Evolutionary conservation across 2,888 invertebrate genomes (phyloP).

Genomic region (Gasteruption jaculator): DNA sequence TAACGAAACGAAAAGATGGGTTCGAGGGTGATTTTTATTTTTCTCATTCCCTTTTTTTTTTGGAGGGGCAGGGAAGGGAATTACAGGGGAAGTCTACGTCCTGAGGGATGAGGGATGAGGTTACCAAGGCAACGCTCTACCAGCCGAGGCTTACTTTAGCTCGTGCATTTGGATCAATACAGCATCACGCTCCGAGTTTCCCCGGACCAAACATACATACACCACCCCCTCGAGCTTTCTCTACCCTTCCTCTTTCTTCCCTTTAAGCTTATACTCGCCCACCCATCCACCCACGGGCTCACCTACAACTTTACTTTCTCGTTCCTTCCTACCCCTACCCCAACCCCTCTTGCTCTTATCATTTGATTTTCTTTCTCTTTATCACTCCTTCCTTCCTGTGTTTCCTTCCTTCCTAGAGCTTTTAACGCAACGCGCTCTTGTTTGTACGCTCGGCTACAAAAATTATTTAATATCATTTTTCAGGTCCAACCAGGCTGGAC

Average conservation of each 20-base stretch:
- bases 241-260: conserved; percentile 2
- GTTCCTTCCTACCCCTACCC: background rate
- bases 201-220: conserved; percentile 49
- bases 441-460: too few relatives aligned
- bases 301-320: too few relatives aligned
- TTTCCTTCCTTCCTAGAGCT: too few relatives aligned
- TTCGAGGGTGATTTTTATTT: conserved; percentile 17
- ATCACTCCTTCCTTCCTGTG: conserved; percentile 3
- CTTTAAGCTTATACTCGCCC: conserved; percentile 21
- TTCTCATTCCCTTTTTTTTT: background rate
- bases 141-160: conserved; percentile 46
- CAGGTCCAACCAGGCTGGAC: too few relatives aligned
- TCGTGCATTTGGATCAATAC: conserved; percentile 47
- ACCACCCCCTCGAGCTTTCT: conserved; percentile 20
- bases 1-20: conserved; percentile 19
- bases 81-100: too few relatives aligned
- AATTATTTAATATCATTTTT: too few relatives aligned
- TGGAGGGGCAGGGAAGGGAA: background rate
- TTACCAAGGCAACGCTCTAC: conserved; percentile 48
- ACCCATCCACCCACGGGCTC: conserved; percentile 13
- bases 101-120: conserved; percentile 38
- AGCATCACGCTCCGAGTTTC: conserved; percentile 46
- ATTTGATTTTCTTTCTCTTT: background rate
- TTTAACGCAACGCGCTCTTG: too few relatives aligned
- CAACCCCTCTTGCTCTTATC: conserved; percentile 2